These are phyloP conservation scores for Dicentrarchus labrax DNA, from an alignment of 2,113 vertebrate genomes.

Conservation along the genomic window DNA sequence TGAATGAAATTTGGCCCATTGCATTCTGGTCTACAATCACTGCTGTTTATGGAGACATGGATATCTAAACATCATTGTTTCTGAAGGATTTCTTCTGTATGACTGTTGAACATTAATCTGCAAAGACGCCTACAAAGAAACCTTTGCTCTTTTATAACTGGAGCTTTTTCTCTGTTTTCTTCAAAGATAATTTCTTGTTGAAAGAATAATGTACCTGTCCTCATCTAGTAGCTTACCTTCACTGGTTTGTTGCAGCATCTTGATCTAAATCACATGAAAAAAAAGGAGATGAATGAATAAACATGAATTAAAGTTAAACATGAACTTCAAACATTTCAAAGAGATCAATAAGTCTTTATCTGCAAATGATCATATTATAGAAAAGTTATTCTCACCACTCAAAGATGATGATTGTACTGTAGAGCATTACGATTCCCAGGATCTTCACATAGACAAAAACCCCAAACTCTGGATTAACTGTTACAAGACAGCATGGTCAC, in stretches of 20 bases:
- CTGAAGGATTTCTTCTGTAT: background rate
- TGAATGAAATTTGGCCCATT: background rate
- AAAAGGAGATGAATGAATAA: background rate
- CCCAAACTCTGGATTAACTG: too few species aligned
- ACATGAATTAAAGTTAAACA: background rate
- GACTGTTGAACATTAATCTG: background rate
- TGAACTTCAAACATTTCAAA: background rate
- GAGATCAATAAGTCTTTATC: background rate
- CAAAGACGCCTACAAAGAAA: too few species aligned
- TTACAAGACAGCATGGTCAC: background rate
- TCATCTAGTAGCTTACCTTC: background rate
- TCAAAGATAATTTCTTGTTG: too few species aligned
- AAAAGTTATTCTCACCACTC: constrained; percentile 30
- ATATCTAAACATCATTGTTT: too few species aligned
- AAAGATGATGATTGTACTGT: constrained; percentile 3
- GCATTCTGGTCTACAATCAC: too few species aligned
- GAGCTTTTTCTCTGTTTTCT: too few species aligned
- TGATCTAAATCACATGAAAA: constrained; percentile 10
- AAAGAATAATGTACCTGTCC: too few species aligned
- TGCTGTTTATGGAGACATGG: too few species aligned
- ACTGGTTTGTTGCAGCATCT: constrained; percentile 35
- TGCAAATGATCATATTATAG: background rate
- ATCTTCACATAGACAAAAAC: background rate
- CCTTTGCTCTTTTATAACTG: too few species aligned
- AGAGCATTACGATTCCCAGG: constrained; percentile 13